Conservation (phyloP, 2,888 invertebrate species). For the Unio pictorum region DNA sequence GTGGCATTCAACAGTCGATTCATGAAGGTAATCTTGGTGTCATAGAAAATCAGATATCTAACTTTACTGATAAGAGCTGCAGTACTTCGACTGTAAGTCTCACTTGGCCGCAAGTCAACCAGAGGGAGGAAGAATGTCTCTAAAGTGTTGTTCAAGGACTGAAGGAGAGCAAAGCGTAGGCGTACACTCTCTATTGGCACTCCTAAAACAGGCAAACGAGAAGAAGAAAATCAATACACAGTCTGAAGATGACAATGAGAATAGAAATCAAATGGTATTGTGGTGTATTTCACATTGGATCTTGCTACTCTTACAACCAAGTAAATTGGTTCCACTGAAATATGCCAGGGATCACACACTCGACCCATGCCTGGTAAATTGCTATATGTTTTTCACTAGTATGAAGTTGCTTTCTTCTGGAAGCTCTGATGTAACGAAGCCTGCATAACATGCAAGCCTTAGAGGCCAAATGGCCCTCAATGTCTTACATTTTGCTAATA, state of each 20-base stretch:
- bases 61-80: constrained; percentile 58
- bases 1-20: constrained; percentile 68
- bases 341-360: too few species aligned
- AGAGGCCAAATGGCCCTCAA: too few species aligned
- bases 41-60: constrained; percentile 64
- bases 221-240: background rate
- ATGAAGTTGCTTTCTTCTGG: too few species aligned
- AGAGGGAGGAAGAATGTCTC: constrained; percentile 68
- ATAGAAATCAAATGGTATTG: too few species aligned
- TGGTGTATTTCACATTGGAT: too few species aligned
- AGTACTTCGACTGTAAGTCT: constrained; percentile 60
- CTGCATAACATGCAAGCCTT: too few species aligned
- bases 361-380: too few species aligned
- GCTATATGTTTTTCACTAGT: too few species aligned
- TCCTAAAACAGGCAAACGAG: constrained; percentile 38
- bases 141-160: constrained; percentile 65
- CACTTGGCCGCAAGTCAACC: constrained; percentile 63
- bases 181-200: constrained; percentile 66
- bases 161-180: constrained; percentile 65
- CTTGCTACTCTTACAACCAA: too few species aligned
- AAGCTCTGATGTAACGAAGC: too few species aligned
- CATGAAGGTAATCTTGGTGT: constrained; percentile 64
- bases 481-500: too few species aligned
- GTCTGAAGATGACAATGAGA: background rate
- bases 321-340: too few species aligned